Evolutionary conservation across 2,888 invertebrate species (phyloP).

Genomic region (Macaria liturata): DNA sequence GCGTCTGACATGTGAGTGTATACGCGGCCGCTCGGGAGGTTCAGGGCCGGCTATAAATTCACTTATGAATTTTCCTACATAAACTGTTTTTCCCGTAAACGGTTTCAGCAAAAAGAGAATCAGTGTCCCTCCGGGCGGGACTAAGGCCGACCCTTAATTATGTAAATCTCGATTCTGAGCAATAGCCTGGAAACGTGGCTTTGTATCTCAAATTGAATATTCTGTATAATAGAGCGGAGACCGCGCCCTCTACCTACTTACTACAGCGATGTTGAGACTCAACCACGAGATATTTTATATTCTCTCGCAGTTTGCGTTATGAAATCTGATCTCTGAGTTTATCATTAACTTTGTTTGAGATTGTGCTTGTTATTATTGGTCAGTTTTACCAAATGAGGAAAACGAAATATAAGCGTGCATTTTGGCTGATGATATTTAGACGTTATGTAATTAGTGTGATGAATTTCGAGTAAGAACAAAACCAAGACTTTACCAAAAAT

Average conservation of each 20-base stretch:
- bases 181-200: slow-evolving; percentile 15
- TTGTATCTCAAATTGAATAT: slow-evolving; percentile 18
- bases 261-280: neutral
- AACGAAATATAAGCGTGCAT: too few species aligned
- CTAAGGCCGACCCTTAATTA: slow-evolving; percentile 16
- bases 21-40: slow-evolving; percentile 15
- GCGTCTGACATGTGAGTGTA: slow-evolving; percentile 7
- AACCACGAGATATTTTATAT: neutral
- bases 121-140: slow-evolving; percentile 10
- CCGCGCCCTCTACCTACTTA: slow-evolving; percentile 6
- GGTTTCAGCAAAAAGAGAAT: slow-evolving; percentile 10
- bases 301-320: slow-evolving; percentile 1
- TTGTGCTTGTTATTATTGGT: too few species aligned
- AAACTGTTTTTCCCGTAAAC: slow-evolving; percentile 8
- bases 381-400: too few species aligned
- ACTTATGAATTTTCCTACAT: slow-evolving; percentile 22
- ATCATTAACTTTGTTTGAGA: too few species aligned
- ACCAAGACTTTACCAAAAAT: too few species aligned
- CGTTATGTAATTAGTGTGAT: too few species aligned
- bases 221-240: slow-evolving; percentile 10
- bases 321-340: neutral
- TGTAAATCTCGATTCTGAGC: slow-evolving; percentile 16
- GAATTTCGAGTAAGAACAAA: too few species aligned
- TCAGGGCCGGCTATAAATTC: slow-evolving; percentile 26
- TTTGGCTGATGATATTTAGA: too few species aligned